A percentile compares a stretch with the other conserved stretches of the same genome.
Conservation (phyloP, 1,140 invertebrate genomes). For the Drosophila albomicans region DNA sequence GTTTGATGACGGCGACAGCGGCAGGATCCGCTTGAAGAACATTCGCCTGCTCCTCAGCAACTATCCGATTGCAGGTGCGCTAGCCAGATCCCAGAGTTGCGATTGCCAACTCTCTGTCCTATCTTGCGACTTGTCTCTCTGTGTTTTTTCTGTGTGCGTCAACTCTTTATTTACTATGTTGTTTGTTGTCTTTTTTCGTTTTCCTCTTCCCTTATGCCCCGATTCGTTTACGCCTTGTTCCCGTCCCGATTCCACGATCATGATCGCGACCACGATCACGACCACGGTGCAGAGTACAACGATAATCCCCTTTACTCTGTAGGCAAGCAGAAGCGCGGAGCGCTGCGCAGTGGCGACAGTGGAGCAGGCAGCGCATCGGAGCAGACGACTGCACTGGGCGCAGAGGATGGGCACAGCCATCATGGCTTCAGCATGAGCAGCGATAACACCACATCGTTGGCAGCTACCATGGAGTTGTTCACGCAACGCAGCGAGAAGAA, state of each 20-base stretch:
- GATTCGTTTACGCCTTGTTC: slow-evolving; percentile 33
- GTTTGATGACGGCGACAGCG: slow-evolving; percentile 98
- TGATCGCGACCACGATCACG: slow-evolving; percentile 11
- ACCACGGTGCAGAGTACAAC: slow-evolving; percentile 79
- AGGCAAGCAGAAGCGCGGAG: slow-evolving; percentile 80
- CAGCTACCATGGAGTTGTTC: slow-evolving; percentile 76
- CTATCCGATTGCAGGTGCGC: slow-evolving; percentile 92
- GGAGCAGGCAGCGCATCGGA: slow-evolving; percentile 43
- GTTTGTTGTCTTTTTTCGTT: slow-evolving; percentile 61
- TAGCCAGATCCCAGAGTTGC: neutral
- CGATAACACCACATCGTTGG: slow-evolving; percentile 71
- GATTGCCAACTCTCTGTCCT: slow-evolving; percentile 4
- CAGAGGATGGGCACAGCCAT: slow-evolving; percentile 65
- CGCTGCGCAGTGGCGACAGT: slow-evolving; percentile 51
- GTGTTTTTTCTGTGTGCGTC: slow-evolving; percentile 27
- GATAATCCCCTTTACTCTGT: slow-evolving; percentile 85
- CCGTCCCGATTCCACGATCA: slow-evolving; percentile 15
- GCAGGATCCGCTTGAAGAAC: slow-evolving; percentile 94
- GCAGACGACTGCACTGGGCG: slow-evolving; percentile 37
- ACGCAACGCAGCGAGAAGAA: slow-evolving; percentile 88
- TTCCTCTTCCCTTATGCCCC: slow-evolving; percentile 38
- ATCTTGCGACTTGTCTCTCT: slow-evolving; percentile 34
- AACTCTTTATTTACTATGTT: slow-evolving; percentile 67
- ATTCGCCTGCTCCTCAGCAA: slow-evolving; percentile 95
- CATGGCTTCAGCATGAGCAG: slow-evolving; percentile 66